Evolutionary conservation across 2,888 invertebrate species (phyloP).

Genomic region (Sphaerophoria taeniata): DNA sequence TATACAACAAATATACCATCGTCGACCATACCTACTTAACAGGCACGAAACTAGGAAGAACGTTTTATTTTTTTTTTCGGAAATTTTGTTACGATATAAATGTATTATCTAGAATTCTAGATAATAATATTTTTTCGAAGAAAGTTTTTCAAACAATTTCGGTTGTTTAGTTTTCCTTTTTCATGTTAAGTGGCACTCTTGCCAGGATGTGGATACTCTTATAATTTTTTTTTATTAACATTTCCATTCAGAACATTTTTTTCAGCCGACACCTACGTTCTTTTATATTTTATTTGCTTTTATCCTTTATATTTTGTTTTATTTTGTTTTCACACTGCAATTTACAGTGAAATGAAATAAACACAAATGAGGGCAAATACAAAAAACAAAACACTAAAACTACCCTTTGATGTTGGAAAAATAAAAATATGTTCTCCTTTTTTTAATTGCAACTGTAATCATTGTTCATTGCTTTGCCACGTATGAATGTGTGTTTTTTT

Average conservation of each 20-base stretch:
- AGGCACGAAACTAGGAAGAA: constrained; percentile 19
- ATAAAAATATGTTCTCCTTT: background rate
- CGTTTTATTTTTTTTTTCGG: too few relatives aligned
- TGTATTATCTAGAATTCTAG: constrained; percentile 32
- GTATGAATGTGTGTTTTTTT: background rate
- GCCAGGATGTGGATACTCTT: constrained; percentile 9
- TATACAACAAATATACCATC: background rate
- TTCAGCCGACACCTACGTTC: background rate
- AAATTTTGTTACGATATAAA: constrained; percentile 12
- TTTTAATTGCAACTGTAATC: background rate
- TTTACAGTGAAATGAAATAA: constrained; percentile 3
- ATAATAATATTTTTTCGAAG: constrained; percentile 22
- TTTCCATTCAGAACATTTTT: background rate
- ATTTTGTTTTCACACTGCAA: constrained; percentile 33
- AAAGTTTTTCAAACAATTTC: constrained; percentile 55
- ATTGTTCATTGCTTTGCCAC: background rate
- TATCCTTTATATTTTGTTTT: constrained; percentile 10
- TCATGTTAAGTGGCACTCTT: constrained; percentile 49
- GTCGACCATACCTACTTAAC: too few relatives aligned
- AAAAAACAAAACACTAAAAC: background rate
- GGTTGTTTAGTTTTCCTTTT: constrained; percentile 40
- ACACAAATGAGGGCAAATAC: constrained; percentile 14
- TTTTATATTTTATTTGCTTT: constrained; percentile 17
- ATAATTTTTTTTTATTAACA: constrained; percentile 34
- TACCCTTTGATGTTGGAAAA: constrained; percentile 23